Base-by-base conservation (phyloP, 2,113 vertebrate genomes). In the Ceyx margarethae region DNA sequence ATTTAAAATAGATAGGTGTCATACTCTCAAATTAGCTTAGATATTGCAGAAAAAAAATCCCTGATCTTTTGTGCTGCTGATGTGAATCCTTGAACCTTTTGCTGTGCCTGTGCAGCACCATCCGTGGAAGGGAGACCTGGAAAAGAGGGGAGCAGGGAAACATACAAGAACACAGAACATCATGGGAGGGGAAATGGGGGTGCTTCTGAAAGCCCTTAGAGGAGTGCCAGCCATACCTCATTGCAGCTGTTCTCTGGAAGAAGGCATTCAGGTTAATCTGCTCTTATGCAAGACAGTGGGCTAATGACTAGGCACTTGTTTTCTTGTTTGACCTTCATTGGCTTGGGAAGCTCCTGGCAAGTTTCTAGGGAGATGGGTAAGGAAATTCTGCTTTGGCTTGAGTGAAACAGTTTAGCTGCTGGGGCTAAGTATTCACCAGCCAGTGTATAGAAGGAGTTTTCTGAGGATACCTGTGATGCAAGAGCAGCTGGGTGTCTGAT, bases 261-360 rank as follows among this genome's bases (percentile, higher is more conserved):
- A 76, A n/a, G 5, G 7, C 0, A 2, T 69, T 65, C 37, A 26
- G 20, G 15, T 79, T 68, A 10, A n/a, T 68, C 8, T 57, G 29
- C 62, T 53, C 40, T 23, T 12, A 43, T 0, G 0, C 14, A 62
- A 37, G 18, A 1, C 5, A 40, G 21, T 1, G 4, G 28, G 28
- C 56, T 91, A 3, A 2, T 64, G 62, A 2, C 54, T 85, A 37
- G 14, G 11, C 25, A 16, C 26, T 58, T 61, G 25, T 54, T 72
- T 91, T 40, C 54, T 65, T 4, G 15, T 75, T 73, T 74, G 25
- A 25, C 37, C 6, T 81, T 78, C 15, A 8, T 1, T 71, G 46
- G 5, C n/a, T 33, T 72, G n/a, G 25, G 48, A 18, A 81, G 48
- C 31, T 84, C 57, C 48, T 78, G 53, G 12, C 40, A 68, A 26